Evolutionary conservation across 2,888 invertebrate species (phyloP).

Genomic region (Elgonia sp.): DNA sequence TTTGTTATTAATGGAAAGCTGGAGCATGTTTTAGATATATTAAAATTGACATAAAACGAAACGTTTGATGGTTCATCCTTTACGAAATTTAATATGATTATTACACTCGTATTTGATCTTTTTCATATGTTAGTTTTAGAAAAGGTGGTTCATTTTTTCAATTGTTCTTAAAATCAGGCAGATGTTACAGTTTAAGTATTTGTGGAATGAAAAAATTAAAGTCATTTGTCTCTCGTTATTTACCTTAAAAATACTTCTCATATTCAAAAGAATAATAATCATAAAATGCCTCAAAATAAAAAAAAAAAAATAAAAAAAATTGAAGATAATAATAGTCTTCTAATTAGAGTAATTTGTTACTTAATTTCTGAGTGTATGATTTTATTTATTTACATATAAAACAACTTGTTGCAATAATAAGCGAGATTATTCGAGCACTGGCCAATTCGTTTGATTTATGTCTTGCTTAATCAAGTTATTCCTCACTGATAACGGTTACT

Average conservation of each 20-base stretch:
- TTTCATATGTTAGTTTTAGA: neutral
- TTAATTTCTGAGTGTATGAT: too few species aligned
- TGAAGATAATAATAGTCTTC: neutral
- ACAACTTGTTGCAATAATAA: slow-evolving; percentile 4
- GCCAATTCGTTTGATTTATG: slow-evolving; percentile 13
- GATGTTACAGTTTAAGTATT: neutral
- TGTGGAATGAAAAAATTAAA: neutral
- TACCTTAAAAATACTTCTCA: too few species aligned
- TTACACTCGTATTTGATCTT: too few species aligned
- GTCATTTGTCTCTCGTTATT: too few species aligned
- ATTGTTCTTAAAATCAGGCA: neutral
- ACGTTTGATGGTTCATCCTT: too few species aligned
- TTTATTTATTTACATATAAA: neutral
- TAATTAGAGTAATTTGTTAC: neutral
- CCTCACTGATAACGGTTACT: slow-evolving; percentile 51
- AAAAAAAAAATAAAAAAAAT: neutral
- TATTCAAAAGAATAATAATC: too few species aligned
- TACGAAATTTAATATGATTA: too few species aligned
- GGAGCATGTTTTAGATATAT: too few species aligned
- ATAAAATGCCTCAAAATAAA: too few species aligned
- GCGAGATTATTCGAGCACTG: neutral
- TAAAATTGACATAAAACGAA: too few species aligned
- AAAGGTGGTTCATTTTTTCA: neutral
- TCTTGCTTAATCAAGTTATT: slow-evolving; percentile 39
- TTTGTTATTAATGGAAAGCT: too few species aligned